These are phyloP conservation scores for Tychaedon coryphoeus DNA, from an alignment of 2,113 vertebrate genomes.

Conservation along the genomic window DNA sequence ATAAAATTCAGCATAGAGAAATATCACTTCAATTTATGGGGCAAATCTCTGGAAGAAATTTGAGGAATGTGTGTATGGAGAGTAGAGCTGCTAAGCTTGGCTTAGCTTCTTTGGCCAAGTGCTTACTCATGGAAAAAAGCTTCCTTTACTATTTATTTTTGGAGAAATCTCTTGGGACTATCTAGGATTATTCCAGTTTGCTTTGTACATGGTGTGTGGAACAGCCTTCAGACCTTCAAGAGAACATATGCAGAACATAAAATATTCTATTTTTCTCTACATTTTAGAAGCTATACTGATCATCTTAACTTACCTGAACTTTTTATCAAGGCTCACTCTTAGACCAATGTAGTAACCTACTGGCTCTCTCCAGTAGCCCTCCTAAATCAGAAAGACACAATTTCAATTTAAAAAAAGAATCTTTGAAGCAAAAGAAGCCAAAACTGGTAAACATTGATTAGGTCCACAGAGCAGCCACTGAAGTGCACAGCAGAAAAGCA, in stretches of 20 bases:
- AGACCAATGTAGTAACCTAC: constrained; percentile 28
- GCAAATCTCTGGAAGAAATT: not conserved
- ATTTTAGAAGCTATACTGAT: not conserved
- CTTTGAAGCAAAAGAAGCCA: not conserved
- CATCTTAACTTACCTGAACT: constrained; percentile 34
- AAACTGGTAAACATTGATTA: not conserved
- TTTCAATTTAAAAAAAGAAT: not conserved
- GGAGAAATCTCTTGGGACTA: not conserved
- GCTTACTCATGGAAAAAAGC: not conserved
- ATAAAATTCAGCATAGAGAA: not conserved
- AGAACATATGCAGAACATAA: not conserved
- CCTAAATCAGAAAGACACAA: not conserved
- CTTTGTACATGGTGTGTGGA: rapidly evolving
- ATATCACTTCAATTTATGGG: not conserved
- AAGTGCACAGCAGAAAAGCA: not conserved
- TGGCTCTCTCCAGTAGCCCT: rapidly evolving
- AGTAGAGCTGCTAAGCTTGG: not conserved
- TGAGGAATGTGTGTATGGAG: not conserved
- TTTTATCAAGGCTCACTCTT: constrained; percentile 46
- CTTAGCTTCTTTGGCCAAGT: not conserved
- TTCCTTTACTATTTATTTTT: not conserved
- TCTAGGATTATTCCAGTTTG: not conserved
- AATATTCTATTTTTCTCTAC: not conserved
- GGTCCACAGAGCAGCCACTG: not conserved
- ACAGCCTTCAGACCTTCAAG: not conserved